Evolutionary conservation across 2,797 vertebrate species (phyloP).

Genomic region (Epinephelus malabaricus): DNA sequence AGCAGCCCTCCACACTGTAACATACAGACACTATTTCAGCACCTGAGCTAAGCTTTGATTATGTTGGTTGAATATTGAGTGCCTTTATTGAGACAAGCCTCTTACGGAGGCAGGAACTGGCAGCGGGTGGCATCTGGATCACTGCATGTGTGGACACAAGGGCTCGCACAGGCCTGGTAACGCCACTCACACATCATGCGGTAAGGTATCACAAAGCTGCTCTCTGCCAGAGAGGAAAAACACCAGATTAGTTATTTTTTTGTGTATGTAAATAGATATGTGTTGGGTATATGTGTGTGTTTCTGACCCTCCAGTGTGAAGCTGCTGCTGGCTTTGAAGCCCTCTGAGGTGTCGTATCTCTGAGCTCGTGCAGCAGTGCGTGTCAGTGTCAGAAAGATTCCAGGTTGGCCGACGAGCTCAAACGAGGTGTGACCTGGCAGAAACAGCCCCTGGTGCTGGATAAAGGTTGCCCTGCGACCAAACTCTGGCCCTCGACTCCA

Average conservation of each 20-base stretch:
- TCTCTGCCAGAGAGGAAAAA: constrained; percentile 85
- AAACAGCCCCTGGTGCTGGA: constrained; percentile 96
- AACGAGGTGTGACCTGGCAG: constrained; percentile 92
- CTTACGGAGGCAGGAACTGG: constrained; percentile 96
- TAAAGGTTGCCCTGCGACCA: constrained; percentile 90
- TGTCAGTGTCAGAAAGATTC: constrained; percentile 91
- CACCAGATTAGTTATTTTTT: constrained; percentile 6
- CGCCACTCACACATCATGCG: constrained; percentile 98
- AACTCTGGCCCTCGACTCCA: constrained; percentile 91
- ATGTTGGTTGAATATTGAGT: neutral
- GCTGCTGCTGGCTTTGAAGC: constrained; percentile 94
- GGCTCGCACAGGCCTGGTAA: constrained; percentile 93
- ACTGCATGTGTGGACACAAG: constrained; percentile 94
- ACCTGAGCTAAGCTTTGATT: constrained; percentile 1
- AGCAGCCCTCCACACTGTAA: constrained; percentile 96
- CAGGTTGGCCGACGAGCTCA: constrained; percentile 92
- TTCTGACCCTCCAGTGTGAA: constrained; percentile 94
- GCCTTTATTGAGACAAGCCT: constrained; percentile 28
- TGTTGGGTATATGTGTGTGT: neutral
- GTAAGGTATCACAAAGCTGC: constrained; percentile 92
- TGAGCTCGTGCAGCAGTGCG: constrained; percentile 85
- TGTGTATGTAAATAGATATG: neutral
- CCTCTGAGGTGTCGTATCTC: constrained; percentile 91
- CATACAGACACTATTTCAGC: constrained; percentile 50
- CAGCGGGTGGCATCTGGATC: constrained; percentile 93